Evolutionary conservation across 2,113 vertebrate species (phyloP), one percentile per base, ranked within the genome.

Genomic region (Mus spicilegus): DNA sequence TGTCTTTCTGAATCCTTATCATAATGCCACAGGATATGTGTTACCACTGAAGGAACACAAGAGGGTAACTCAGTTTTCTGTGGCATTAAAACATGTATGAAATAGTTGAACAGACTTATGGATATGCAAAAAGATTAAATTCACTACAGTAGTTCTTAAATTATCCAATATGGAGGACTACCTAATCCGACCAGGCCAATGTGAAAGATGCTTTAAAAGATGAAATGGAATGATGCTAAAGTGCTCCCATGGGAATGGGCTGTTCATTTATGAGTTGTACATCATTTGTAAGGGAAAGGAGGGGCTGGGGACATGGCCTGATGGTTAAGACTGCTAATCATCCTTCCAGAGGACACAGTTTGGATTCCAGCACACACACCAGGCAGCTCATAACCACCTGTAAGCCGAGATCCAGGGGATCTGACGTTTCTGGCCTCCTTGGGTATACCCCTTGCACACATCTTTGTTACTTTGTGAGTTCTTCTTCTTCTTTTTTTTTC

Each of bases 201-300:
- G 84, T 94, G 93, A 78, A 92, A 90, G 87, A 3, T 39, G 70
- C 87, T 94, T 94, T 51, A 76, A 95, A 94, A 88, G 61, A 90
- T 28, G 56, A 75, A 72, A 87, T 82, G 26, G 91, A 94, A 72
- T 75, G 70, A 80, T 22, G 75, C 24, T 30, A 75, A 87, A 81
- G 87, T 85, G 90, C 63, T 94, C 63, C 69, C 2, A 30, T 14
- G 54, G 86, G 76, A 81, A 65, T 17, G 22, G 61, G 42, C 10
- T 0, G 51, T 77, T 56, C 61, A 85, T 51, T 58, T 56, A 75
- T 65, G 63, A 22, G 7, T 81, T 86, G 78, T 91, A 67, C 7
- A 49, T 78, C 88, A 65, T 91, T 95, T 51, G 78, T 36, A 56
- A 93, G 33, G 42, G 73, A 91, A 96, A 90, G 75, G 51, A 46